Percentiles rank a stretch among this genome's conserved stretches.
Conservation (phyloP, 1,140 invertebrate genomes). For the Ephestia elutella region DNA sequence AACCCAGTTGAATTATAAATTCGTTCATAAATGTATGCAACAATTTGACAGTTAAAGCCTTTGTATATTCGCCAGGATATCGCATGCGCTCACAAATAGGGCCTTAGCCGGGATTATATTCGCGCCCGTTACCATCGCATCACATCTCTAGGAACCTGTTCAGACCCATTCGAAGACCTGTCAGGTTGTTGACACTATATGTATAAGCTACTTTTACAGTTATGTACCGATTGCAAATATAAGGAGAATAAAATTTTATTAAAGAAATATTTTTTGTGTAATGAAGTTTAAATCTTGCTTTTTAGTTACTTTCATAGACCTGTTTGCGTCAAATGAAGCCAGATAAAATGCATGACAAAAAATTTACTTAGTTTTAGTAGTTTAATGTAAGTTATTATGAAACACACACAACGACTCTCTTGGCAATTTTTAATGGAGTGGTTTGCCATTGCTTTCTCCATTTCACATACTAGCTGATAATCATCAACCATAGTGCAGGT, state of each 20-base stretch:
- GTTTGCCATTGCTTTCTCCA: no score
- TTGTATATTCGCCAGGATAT: not conserved
- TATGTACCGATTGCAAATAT: constrained; percentile 31
- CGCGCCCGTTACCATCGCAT: constrained; percentile 9
- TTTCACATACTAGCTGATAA: no score
- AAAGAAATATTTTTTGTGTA: not conserved
- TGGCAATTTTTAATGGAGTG: no score
- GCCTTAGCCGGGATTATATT: constrained; percentile 7
- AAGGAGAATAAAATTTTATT: not conserved
- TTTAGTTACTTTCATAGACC: no score
- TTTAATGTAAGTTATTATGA: no score
- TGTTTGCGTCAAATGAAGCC: no score
- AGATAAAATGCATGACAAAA: no score
- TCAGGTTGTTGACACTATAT: constrained; percentile 53
- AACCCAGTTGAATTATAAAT: no score
- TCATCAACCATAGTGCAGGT: no score
- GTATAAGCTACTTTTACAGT: constrained; percentile 41
- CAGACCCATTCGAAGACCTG: constrained; percentile 33
- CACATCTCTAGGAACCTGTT: constrained; percentile 37
- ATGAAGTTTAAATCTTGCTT: no score
- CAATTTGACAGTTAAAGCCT: not conserved
- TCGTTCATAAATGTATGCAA: not conserved
- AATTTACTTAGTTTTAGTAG: no score
- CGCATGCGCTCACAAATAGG: constrained; percentile 4
- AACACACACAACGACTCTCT: no score